Base-by-base conservation (phyloP, 2,113 vertebrate species). In the Trinectes maculatus region DNA sequence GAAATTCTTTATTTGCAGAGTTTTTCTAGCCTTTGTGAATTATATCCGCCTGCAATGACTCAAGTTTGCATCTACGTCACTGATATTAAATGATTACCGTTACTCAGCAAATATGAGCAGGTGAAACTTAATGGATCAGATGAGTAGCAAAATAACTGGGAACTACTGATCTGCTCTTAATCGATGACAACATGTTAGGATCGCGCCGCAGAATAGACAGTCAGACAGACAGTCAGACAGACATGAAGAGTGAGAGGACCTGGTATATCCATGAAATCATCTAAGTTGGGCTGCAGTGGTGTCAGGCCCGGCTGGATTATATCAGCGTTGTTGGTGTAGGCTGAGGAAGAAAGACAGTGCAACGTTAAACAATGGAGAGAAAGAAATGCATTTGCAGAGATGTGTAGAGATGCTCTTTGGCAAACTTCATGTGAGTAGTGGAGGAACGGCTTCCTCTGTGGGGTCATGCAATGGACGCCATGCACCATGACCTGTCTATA, bases 231-330 rank as follows among this genome's bases (percentile, higher is more conserved):
- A n/a, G 22, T 42, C 4, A 39, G 37, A 56, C 12, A 11, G 37
- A 37, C 0, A 28, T 16, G 54, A 3, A 49, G 46, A 10, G 2
- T 54, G 19, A 39, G 10, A 53, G 28, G 86, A 99, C 97, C 97
- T 89, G 96, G 95, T 76, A 95, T 95, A 40, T 99, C 98, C 96
- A 98, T 96, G 84, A 96, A 94, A 51, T 98, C 98, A 11, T 99
- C 97, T 67, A 99, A 84, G 84, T 90, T 98, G 71, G 96, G 96
- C 89, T 99, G 98, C 68, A 99, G 91, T 0, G 96, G 96, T 0
- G 94, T 94, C 87, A 99, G 80, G 54, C 95, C 97, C 0, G 97
- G 98, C 82, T 99, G 98, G 85, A 99, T 99, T 89, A 99, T 95
- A 56, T 99, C 98, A 52, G 98, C 96, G 16, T 99, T 99, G 80